Percentiles rank a stretch among this genome's conserved stretches.
Evolutionary conservation across 2,888 invertebrate genomes (phyloP).

Genomic region (Netelia virgata): DNA sequence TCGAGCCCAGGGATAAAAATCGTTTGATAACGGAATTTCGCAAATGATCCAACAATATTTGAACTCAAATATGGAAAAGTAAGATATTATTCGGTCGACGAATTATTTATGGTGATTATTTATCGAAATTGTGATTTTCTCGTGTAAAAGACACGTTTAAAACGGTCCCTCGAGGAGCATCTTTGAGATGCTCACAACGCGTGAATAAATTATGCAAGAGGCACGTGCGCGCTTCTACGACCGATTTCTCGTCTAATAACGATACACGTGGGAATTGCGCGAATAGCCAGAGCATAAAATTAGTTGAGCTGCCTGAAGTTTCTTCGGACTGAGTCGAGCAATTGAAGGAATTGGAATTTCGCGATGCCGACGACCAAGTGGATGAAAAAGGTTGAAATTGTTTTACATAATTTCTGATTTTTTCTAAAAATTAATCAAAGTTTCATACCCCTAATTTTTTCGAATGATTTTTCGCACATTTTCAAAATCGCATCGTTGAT

Average conservation of each 20-base stretch:
- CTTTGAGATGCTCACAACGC: constrained; percentile 19
- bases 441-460: no score
- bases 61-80: not conserved
- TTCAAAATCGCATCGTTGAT: no score
- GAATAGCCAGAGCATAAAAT: not conserved
- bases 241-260: constrained; percentile 2
- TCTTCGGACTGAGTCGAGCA: no score
- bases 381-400: no score
- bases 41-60: constrained; percentile 5
- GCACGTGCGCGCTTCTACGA: constrained; percentile 13
- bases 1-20: constrained; percentile 39
- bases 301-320: no score
- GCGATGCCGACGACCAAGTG: no score
- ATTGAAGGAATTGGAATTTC: no score
- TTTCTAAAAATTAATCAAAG: no score
- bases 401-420: no score
- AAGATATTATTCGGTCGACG: not conserved
- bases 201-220: constrained; percentile 41
- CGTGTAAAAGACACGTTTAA: constrained; percentile 20
- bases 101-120: not conserved
- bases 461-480: no score
- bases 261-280: not conserved
- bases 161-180: constrained; percentile 39
- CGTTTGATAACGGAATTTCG: constrained; percentile 9
- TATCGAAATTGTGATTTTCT: constrained; percentile 16